Conservation (phyloP, 2,888 invertebrate genomes). For the Allygus modestus region DNA sequence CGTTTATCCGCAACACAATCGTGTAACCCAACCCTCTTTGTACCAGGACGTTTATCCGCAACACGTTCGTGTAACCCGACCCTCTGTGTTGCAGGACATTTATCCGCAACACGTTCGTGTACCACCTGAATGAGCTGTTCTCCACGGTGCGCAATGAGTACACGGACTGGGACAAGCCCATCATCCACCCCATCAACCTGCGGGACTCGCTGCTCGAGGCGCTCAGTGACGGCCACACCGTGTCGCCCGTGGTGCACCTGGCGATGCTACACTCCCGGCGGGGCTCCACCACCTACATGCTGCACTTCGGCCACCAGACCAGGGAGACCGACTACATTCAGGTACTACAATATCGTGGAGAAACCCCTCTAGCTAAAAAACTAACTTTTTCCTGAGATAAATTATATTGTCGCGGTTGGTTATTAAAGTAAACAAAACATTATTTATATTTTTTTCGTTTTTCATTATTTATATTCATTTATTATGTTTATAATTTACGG, state of each 20-base stretch:
- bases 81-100: constrained; percentile 81
- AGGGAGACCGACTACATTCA: constrained; percentile 88
- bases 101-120: constrained; percentile 96
- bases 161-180: constrained; percentile 96
- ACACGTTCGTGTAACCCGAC: constrained; percentile 96
- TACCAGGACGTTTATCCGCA: constrained; percentile 90
- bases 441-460: too few species aligned
- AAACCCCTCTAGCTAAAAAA: too few species aligned
- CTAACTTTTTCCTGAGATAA: too few species aligned
- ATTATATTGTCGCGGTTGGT: too few species aligned
- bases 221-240: constrained; percentile 94
- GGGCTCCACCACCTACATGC: constrained; percentile 90
- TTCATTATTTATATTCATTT: too few species aligned
- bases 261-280: constrained; percentile 86
- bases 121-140: constrained; percentile 96
- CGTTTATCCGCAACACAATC: constrained; percentile 95
- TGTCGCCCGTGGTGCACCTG: constrained; percentile 89
- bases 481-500: too few species aligned
- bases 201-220: constrained; percentile 92
- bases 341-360: constrained; percentile 77
- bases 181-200: constrained; percentile 90
- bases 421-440: too few species aligned
- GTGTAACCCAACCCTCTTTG: constrained; percentile 86
- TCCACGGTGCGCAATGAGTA: constrained; percentile 96
- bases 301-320: constrained; percentile 92